Base-by-base conservation (phyloP, 2,113 vertebrate genomes). In the Callochromis pleurospilus region DNA sequence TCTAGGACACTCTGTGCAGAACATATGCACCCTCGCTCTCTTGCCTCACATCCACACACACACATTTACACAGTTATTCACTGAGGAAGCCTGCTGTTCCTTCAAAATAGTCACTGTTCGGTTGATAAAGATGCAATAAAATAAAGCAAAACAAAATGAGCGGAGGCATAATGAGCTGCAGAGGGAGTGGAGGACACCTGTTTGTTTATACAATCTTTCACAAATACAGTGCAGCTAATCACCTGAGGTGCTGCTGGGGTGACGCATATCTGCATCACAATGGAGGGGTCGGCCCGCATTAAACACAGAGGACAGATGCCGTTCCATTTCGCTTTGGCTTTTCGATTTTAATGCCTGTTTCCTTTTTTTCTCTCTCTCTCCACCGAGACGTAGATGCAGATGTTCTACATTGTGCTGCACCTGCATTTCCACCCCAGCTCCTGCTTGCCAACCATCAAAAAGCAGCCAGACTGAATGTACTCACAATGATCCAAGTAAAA, bases 181-280 rank as follows among this genome's bases (percentile, higher is more conserved):
- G 89, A 88, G 95, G 95, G 94, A 96, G 82, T 15, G 82, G 92
- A 90, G 87, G 92, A 94, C 93, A 95, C 94, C 95, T 95, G 94
- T 94, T 95, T 94, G 94, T 94, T 94, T 95, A 88, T 86, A 88
- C 88, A 90, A 54, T 87, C 86, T 58, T 85, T 89, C 91, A 87
- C 89, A 92, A 94, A 94, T 92, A 93, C 86, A n/a, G 87, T 51
- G 83, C 54, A 40, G 92, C 93, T 95, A 95, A 96, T 96, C 94
- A 95, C 94, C 94, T 84, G 86, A 90, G 94, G 89, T 92, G 90
- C 94, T 87, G 83, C 88, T 5, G 85, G 86, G 93, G 89, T 92
- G 94, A 90, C 55, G 90, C 90, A 90, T 86, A 93, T 95, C 94
- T 90, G 65, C 94, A 93, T 94, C 90, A 94, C 93, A 95, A 94